Evolutionary conservation across 2,888 invertebrate genomes (phyloP), one percentile per base, ranked within the genome.

Genomic region (Caenorhabditis japonica): DNA sequence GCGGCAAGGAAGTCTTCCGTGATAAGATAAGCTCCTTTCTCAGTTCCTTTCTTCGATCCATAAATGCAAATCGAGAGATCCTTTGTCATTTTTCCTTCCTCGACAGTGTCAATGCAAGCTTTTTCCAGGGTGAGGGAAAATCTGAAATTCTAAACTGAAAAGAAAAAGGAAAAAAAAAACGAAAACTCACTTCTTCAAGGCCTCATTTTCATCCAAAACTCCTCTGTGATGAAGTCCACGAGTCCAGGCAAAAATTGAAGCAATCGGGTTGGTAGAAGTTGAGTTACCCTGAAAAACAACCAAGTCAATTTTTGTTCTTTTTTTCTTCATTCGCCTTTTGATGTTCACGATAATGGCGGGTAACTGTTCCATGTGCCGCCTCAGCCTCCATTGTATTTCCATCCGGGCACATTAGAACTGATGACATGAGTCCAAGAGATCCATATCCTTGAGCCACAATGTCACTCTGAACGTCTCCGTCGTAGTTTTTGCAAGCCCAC

Each of bases 171-270:
- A 27, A 33, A 12, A 8, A 30, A 3, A 34, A 0, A 27, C 13
- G 17, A 0, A 36, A 4, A n/a, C 64, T 61, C 77, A 90, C 88
- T 90, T 90, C n/a, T 90, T 91, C 58, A 94, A 89, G 4, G 93
- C 93, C 0, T 92, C 91, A 33, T 93, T 94, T 76, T 90, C 89
- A 87, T 94, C 94, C 39, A 94, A 89, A 87, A 92, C 92, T 51
- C 93, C 94, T 77, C 94, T 91, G 87, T 94, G 94, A 55, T 91
- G 91, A 47, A 94, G 90, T 1, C 94, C 94, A 55, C 93, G 90
- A 0, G 94, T 94, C 94, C 94, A 94, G 10, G 94, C 94, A 89
- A 93, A 94, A 85, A 94, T 94, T 41, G 94, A 94, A 13, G 94
- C 94, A 68, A 94, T 92, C 10, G 94, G 94, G 89, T 94, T 94